A percentile compares a stretch with the other conserved stretches of the same genome.
Evolutionary conservation across 2,888 invertebrate species (phyloP).

Genomic region (Galeruca laticollis): DNA sequence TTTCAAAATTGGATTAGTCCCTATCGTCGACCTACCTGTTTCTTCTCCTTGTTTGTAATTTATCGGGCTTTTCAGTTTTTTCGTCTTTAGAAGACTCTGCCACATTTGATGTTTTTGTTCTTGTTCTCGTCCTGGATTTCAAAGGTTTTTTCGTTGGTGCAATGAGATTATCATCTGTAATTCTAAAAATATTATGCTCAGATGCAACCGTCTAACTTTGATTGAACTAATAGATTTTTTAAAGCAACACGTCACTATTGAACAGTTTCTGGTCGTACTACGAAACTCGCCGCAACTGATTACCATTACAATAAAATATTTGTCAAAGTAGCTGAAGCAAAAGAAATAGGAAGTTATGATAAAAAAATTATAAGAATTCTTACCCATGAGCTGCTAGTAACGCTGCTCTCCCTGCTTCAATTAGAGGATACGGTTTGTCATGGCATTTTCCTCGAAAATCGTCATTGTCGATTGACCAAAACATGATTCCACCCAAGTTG

Average conservation of each 20-base stretch:
- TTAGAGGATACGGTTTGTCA: conserved; percentile 87
- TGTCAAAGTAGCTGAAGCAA: no score
- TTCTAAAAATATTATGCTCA: conserved; percentile 49
- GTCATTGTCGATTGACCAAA: conserved; percentile 95
- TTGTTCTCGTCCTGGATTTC: conserved; percentile 58
- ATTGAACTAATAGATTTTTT: no score
- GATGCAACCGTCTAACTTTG: neutral
- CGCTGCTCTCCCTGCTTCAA: conserved; percentile 90
- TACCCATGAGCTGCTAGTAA: conserved; percentile 77
- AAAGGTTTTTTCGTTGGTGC: conserved; percentile 60
- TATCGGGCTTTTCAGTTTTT: conserved; percentile 50
- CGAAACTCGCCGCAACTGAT: no score
- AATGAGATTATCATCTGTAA: conserved; percentile 63
- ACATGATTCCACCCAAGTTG: conserved; percentile 90
- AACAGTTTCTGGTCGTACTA: no score
- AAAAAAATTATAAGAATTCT: conserved; percentile 49
- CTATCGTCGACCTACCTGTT: no score
- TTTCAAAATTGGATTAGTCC: conserved; percentile 6
- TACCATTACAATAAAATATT: no score
- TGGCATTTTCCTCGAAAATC: conserved; percentile 94
- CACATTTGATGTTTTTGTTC: conserved; percentile 49
- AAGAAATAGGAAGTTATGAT: no score
- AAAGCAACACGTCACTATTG: no score
- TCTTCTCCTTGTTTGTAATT: conserved; percentile 47
- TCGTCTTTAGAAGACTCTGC: conserved; percentile 47